Evolutionary conservation across 2,113 vertebrate species (phyloP).

Genomic region (Macrotus californicus): DNA sequence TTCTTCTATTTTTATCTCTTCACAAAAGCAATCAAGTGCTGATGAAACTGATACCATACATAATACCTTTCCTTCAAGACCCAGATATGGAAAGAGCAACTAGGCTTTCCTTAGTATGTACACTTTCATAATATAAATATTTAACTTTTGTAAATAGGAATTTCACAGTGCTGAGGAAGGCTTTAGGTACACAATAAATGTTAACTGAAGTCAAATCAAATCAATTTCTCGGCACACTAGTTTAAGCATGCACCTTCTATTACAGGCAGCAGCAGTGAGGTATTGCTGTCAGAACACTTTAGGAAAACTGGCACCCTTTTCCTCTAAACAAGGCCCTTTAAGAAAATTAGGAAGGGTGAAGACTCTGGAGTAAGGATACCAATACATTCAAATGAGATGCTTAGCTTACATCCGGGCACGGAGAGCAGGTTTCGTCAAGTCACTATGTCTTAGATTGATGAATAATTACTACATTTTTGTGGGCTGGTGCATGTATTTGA

Average conservation of each 20-base stretch:
- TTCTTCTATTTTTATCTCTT: background rate
- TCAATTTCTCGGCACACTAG: background rate
- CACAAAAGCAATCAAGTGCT: background rate
- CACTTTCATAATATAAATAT: conserved; percentile 17
- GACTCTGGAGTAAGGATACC: background rate
- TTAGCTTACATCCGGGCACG: background rate
- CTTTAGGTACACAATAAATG: conserved; percentile 32
- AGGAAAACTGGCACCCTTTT: background rate
- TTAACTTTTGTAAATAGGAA: background rate
- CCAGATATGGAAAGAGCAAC: background rate
- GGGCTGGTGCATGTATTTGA: background rate
- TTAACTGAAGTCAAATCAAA: conserved; percentile 28
- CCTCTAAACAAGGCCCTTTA: background rate
- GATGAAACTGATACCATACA: background rate
- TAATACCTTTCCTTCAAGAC: background rate
- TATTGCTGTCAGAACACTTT: background rate
- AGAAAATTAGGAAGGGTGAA: conserved; percentile 1
- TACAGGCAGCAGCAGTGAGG: background rate
- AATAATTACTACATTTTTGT: background rate
- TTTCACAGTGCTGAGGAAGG: conserved; percentile 4
- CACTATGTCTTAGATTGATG: background rate
- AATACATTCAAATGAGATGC: background rate
- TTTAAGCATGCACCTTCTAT: background rate
- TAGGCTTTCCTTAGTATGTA: background rate
- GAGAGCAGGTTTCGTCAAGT: background rate